phyloP scores from a whole-genome alignment of 2,888 invertebrate genomes.

The Cryptophagus acutangulus region DNA sequence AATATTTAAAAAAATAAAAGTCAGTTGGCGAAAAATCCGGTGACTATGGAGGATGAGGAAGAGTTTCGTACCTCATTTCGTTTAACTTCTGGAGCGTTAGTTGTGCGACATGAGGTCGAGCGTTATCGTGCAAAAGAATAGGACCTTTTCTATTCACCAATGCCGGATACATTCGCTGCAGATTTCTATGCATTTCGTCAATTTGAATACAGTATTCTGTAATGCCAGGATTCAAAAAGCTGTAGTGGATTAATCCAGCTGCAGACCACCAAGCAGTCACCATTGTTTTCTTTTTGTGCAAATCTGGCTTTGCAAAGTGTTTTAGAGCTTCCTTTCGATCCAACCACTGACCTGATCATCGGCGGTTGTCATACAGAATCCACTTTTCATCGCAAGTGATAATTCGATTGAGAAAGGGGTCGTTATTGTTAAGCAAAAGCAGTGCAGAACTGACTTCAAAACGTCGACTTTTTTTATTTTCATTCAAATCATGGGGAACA shows the following conservation, averaged over 20 bases:
- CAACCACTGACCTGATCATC: conserved; percentile 18
- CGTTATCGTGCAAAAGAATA: conserved; percentile 11
- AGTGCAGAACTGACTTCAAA: conserved; percentile 10
- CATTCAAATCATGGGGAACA: conserved; percentile 9
- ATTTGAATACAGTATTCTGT: conserved; percentile 22
- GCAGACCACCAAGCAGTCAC: conserved; percentile 19
- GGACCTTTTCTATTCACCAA: conserved; percentile 20
- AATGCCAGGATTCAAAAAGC: conserved; percentile 19
- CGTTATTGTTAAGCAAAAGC: conserved; percentile 7
- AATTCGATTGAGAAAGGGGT: background rate
- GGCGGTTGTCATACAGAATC: conserved; percentile 20
- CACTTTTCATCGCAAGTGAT: conserved; percentile 11
- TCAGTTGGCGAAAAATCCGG: too few relatives aligned
- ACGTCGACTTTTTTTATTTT: conserved; percentile 8
- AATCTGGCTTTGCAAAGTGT: conserved; percentile 10
- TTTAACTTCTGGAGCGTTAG: too few relatives aligned
- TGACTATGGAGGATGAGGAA: too few relatives aligned
- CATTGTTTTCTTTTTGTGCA: conserved; percentile 19
- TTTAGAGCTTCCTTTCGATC: conserved; percentile 16
- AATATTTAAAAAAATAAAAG: too few relatives aligned
- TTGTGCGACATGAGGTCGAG: too few relatives aligned
- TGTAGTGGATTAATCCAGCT: conserved; percentile 10
- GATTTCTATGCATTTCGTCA: conserved; percentile 22
- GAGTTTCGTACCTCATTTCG: too few relatives aligned
- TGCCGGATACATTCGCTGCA: conserved; percentile 9